Base-by-base conservation (phyloP, 2,797 vertebrate genomes). In the Helarctos malayanus region DNA sequence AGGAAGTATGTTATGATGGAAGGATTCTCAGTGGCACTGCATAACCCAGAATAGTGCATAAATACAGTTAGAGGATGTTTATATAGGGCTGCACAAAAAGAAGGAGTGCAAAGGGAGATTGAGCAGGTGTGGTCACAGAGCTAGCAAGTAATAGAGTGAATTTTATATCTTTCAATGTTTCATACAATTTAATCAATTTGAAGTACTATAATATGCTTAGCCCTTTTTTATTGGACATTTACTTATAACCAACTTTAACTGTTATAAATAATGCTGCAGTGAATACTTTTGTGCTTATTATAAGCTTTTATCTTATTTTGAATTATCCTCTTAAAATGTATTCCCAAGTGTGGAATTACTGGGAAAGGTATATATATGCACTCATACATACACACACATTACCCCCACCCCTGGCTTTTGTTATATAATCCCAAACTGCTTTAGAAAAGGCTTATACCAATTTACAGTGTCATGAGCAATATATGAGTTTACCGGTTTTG, bases 391-490 rank as follows among this genome's bases (percentile, higher is more conserved):
- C 27, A 75, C 13, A 73, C 45, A 75, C 3, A 5, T 75, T 75
- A 47, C 35, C 45, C 9, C 49, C 41, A 7, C 49, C 45, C 10
- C 9, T 0, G 52, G 45, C 15, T 75, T 96, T 91, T 92, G 35
- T 68, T 84, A 82, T 89, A 82, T 85, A 96, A 97, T 69, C 15
- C 32, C 56, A 92, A 92, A 82, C 87, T 90, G 56, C 54, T 94
- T 97, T 96, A 96, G 47, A 76, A 97, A 96, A 94, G 19, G 12
- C 18, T 89, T 94, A 83, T 83, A 80, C 16, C n/a, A 93, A 94
- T 94, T 96, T 97, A 86, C 5, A 89, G 32, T 75, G n/a, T 79
- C 94, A 97, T 59, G 41, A 94, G 73, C 8, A 80, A 94, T 97
- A 76, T 71, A 93, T 41, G 63, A 93, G 13, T n/a, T 5, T n/a